Conservation (phyloP, 2,888 invertebrate species). For the Drosophila yooni region DNA sequence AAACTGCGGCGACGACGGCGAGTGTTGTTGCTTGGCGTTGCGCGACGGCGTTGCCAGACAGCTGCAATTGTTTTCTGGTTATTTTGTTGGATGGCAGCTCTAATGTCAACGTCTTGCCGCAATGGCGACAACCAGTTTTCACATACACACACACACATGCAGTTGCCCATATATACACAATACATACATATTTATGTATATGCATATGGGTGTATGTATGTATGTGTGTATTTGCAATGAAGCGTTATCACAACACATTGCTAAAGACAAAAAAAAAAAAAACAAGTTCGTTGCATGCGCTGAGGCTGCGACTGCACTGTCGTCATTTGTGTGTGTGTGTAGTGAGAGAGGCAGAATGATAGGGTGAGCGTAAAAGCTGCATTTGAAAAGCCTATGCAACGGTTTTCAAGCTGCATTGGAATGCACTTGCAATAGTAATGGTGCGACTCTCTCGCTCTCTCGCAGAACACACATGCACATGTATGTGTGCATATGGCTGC, state of each 20-base stretch:
- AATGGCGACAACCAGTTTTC: conserved; percentile 58
- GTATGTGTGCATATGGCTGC: background rate
- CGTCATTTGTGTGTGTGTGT: conserved; percentile 7
- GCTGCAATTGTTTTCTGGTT: conserved; percentile 33
- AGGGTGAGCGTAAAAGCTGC: conserved; percentile 12
- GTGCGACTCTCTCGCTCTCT: conserved; percentile 23
- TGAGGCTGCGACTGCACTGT: conserved; percentile 20
- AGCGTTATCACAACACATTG: conserved; percentile 54
- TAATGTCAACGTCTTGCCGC: conserved; percentile 57
- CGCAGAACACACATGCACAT: background rate
- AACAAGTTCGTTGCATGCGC: conserved; percentile 32
- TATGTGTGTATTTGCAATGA: conserved; percentile 37
- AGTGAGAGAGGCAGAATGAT: conserved; percentile 27
- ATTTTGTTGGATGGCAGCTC: conserved; percentile 52
- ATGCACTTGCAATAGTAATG: conserved; percentile 46
- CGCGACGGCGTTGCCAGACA: conserved; percentile 60
- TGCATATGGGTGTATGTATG: background rate
- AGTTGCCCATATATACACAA: conserved; percentile 3
- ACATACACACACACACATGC: conserved; percentile 14
- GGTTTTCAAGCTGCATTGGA: conserved; percentile 59
- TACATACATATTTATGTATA: conserved; percentile 1
- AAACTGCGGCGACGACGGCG: conserved; percentile 72
- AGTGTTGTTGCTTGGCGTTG: conserved; percentile 55
- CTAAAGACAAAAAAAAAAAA: conserved; percentile 36
- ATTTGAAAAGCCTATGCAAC: conserved; percentile 58